A percentile compares a stretch with the other conserved stretches of the same genome.
These are phyloP conservation scores for Chondrilla cf. caribensis DNA, from an alignment of 37 sponge, comb jelly and placozoan species.

Conservation along the genomic window DNA sequence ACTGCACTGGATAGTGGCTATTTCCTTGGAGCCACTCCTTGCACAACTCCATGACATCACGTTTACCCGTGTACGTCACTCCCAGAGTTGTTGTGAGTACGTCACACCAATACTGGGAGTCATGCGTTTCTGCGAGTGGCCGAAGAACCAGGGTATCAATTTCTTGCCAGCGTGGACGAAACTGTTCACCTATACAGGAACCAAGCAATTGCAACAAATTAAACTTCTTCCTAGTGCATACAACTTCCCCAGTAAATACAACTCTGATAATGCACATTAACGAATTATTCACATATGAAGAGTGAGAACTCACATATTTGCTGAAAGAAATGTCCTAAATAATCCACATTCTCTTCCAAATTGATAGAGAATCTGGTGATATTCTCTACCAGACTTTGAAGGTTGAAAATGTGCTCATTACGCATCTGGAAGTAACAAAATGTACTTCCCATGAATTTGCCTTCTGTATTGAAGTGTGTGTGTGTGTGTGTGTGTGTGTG, in stretches of 20 bases:
- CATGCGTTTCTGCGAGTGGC: neutral
- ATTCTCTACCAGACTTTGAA: neutral
- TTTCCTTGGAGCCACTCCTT: neutral
- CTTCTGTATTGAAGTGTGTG: neutral
- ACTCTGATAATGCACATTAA: too few species aligned
- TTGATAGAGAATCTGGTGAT: neutral
- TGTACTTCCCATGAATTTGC: too few species aligned
- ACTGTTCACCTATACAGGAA: neutral
- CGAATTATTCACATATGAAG: too few species aligned
- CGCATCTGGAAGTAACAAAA: neutral
- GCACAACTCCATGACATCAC: neutral
- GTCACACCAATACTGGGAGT: neutral
- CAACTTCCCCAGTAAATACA: too few species aligned
- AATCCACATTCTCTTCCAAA: too few species aligned
- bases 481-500: too few species aligned
- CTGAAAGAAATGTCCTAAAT: too few species aligned
- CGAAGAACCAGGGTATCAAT: neutral
- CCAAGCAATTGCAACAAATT: too few species aligned
- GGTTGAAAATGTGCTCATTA: neutral
- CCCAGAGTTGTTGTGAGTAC: neutral
- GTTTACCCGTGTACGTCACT: neutral
- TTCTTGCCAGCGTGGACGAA: neutral
- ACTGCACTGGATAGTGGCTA: neutral
- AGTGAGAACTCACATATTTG: too few species aligned
- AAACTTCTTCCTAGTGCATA: too few species aligned